Evolutionary conservation across 1,140 invertebrate genomes (phyloP).

Genomic region (Scaptomyza pallida): DNA sequence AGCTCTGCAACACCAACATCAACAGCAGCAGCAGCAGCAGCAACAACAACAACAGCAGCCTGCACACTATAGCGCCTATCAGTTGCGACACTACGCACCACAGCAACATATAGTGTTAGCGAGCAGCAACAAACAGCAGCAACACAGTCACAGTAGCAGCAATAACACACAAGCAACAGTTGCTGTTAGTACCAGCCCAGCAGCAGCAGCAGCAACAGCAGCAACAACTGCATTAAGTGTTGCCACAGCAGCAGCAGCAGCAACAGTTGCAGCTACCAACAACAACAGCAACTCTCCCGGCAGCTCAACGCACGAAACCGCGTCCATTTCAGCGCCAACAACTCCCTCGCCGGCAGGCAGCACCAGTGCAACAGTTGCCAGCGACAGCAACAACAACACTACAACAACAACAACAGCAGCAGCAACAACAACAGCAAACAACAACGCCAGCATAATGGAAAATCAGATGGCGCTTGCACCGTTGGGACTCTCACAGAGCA

Average conservation of each 20-base stretch:
- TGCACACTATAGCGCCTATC: constrained; percentile 59
- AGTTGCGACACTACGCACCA: constrained; percentile 60
- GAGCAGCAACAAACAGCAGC: constrained; percentile 41
- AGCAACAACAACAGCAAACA: constrained; percentile 45
- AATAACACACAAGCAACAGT: constrained; percentile 44
- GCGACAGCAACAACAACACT: constrained; percentile 23
- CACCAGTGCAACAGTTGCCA: constrained; percentile 29
- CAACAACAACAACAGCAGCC: constrained; percentile 52
- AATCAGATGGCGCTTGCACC: constrained; percentile 83
- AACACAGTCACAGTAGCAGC: constrained; percentile 48
- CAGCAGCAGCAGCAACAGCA: constrained; percentile 52
- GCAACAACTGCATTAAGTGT: constrained; percentile 47
- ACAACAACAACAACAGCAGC: constrained; percentile 47
- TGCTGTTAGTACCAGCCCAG: constrained; percentile 44
- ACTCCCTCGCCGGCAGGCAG: constrained; percentile 78
- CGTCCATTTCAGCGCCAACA: constrained; percentile 71
- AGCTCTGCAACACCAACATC: constrained; percentile 58
- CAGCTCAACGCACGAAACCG: constrained; percentile 72
- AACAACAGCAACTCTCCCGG: constrained; percentile 59
- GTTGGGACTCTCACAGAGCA: constrained; percentile 90
- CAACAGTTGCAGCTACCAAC: constrained; percentile 27
- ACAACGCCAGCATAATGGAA: constrained; percentile 74
- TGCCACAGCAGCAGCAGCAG: constrained; percentile 38
- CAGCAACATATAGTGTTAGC: constrained; percentile 61
- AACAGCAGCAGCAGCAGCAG: constrained; percentile 54